phyloP scores from a whole-genome alignment of 2,888 invertebrate species.

The Lamellibrachia columna region DNA sequence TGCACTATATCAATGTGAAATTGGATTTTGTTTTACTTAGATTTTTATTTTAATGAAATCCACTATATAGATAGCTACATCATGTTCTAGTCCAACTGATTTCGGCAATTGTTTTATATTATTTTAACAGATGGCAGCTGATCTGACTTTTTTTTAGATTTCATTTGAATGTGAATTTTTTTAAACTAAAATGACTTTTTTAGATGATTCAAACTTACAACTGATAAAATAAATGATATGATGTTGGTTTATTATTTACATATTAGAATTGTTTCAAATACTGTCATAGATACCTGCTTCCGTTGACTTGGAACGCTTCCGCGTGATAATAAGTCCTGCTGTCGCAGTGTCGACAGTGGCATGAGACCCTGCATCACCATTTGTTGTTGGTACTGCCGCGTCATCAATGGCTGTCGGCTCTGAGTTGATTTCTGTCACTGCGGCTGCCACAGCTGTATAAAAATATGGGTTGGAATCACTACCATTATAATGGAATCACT shows the following conservation, averaged over 20 bases:
- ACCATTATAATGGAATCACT: background rate
- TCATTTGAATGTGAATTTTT: too few species aligned
- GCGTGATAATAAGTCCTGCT: background rate
- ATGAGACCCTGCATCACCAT: background rate
- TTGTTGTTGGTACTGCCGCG: background rate
- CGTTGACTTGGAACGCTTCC: background rate
- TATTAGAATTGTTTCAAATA: background rate
- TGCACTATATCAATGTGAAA: background rate
- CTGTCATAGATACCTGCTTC: background rate
- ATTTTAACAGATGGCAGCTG: too few species aligned
- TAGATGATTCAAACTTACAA: too few species aligned
- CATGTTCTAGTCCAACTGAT: too few species aligned
- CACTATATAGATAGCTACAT: too few species aligned
- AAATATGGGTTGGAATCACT: background rate
- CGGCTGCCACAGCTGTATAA: background rate
- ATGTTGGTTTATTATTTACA: too few species aligned
- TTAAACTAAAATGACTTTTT: too few species aligned
- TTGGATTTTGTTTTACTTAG: background rate
- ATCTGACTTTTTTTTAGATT: too few species aligned
- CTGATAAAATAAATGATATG: too few species aligned
- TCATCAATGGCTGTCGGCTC: background rate
- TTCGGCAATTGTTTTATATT: too few species aligned
- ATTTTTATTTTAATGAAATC: background rate
- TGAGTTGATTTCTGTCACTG: background rate
- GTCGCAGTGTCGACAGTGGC: background rate